Evolutionary conservation across 92 coral and sea anemone species (phyloP), one percentile per base, ranked within the genome.

Genomic region (Desmophyllum pertusum): DNA sequence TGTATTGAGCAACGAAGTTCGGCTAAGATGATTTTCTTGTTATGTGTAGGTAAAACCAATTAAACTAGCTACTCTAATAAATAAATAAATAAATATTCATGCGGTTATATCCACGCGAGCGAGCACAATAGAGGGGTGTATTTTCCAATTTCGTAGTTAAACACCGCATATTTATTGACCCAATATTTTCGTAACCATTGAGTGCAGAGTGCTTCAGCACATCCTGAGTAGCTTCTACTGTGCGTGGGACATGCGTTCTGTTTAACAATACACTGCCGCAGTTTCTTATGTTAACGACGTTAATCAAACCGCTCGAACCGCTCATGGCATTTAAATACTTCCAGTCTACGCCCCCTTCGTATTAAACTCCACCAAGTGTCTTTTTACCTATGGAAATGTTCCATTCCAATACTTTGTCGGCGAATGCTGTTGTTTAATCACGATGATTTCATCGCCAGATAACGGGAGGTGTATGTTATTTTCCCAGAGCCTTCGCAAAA

Each of bases 171-270:
- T 73, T 73, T 73, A 73, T 73, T 42, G 10, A 27, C 77, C 55
- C 79, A 76, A 57, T 76, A 57, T 77, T 57, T 37, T 59, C 14
- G 50, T 57, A 29, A 77, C 70, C 23, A 59, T 57, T 40, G 37
- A 70, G 79, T 39, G 81, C 50, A 27, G 25, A 61, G 51, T 42
- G 81, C 14, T 27, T 61, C 15, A 15, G 81, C 31, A 3, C 48
- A 55, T 76, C 42, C 63, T 71, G 36, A 27, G 37, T 39, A 33
- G 4, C 38, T 31, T 33, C 21, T 36, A 40, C 19, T 59, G 18
- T 57, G 81, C 70, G 81, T 77, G 70, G 81, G 70, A 59, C 17
- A 14, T 29, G 19, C 33, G 38, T 23, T 3, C 15, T 42, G 51
- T 18, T 37, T 39, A 76, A 57, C 68, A 59, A 77, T 25, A 40